Percentiles rank a stretch among this genome's conserved stretches.
Evolutionary conservation across 2,113 vertebrate species (phyloP).

Genomic region (Antigone vipio): DNA sequence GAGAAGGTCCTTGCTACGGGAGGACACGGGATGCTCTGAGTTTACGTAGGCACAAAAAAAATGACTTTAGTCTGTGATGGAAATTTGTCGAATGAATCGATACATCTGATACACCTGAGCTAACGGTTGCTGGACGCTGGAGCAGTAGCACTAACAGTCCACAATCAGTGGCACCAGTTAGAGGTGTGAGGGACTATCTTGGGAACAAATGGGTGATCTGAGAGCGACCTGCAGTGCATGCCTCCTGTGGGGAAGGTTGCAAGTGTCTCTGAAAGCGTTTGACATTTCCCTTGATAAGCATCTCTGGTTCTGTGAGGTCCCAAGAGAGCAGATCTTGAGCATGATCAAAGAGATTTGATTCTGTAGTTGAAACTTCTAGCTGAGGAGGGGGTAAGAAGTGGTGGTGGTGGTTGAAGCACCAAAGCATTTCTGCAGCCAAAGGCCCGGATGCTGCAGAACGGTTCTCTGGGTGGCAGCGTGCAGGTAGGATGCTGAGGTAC

Average conservation of each 20-base stretch:
- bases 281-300: not conserved
- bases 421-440: not conserved
- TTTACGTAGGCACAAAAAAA: not conserved
- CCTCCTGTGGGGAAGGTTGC: not conserved
- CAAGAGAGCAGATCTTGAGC: not conserved
- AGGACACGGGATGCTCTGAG: not conserved
- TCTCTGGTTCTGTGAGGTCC: not conserved
- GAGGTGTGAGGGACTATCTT: not conserved
- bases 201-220: not conserved
- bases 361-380: not conserved
- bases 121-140: not conserved
- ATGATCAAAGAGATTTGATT: not conserved
- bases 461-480: not conserved
- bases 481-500: not conserved
- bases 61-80: not conserved
- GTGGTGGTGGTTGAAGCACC: not conserved
- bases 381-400: not conserved
- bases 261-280: not conserved
- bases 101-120: not conserved
- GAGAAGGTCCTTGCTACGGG: not conserved
- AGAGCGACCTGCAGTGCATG: not conserved
- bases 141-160: not conserved
- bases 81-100: not conserved
- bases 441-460: fast-evolving
- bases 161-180: not conserved